These are phyloP conservation scores for Ciconia boyciana DNA, from an alignment of 2,113 vertebrate genomes.

Conservation along the genomic window DNA sequence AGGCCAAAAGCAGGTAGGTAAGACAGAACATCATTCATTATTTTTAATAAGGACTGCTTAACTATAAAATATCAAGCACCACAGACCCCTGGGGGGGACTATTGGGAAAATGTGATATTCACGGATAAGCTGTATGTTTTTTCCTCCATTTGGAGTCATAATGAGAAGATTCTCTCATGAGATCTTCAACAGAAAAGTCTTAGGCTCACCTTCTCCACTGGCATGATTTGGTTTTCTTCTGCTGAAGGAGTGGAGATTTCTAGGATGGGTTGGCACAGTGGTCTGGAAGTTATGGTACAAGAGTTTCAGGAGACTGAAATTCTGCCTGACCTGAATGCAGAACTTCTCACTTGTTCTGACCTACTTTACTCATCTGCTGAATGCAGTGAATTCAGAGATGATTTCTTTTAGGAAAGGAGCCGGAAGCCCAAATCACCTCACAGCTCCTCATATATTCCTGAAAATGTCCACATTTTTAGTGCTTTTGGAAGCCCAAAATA, in stretches of 20 bases:
- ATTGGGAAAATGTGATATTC: not conserved
- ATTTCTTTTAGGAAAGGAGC: not conserved
- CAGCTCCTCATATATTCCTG: not conserved
- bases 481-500: not conserved
- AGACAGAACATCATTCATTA: not conserved
- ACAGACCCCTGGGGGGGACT: not conserved
- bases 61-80: not conserved
- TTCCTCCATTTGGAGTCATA: not conserved
- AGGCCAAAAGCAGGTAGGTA: conserved; percentile 10
- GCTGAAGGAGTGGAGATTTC: not conserved
- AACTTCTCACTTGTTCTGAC: not conserved
- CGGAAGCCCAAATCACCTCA: not conserved
- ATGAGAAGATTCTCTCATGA: not conserved
- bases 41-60: not conserved
- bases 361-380: not conserved
- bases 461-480: not conserved
- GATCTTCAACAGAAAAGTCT: not conserved
- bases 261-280: not conserved
- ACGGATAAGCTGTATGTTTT: not conserved
- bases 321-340: not conserved
- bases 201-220: not conserved
- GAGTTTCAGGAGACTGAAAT: not conserved
- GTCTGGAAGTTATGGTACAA: not conserved
- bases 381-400: not conserved
- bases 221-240: not conserved